These are phyloP conservation scores for Istiophorus platypterus DNA, from an alignment of 2,113 vertebrate species.

Conservation along the genomic window DNA sequence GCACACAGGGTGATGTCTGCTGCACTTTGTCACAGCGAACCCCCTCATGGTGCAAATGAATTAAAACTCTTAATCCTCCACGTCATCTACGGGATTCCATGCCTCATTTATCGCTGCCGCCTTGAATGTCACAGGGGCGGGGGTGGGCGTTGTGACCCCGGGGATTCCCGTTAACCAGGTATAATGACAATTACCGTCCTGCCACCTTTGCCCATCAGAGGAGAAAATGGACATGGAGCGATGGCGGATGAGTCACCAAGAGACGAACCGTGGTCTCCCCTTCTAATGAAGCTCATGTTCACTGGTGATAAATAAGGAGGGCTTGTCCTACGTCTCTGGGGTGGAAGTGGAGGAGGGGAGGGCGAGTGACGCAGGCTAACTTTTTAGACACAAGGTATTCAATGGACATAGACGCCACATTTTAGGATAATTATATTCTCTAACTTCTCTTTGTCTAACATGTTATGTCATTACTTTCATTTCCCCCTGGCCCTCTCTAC, in stretches of 20 bases:
- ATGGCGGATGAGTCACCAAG: slow-evolving; percentile 70
- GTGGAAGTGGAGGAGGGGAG: slow-evolving; percentile 33
- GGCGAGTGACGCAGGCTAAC: slow-evolving; percentile 28
- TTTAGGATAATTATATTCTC: slow-evolving; percentile 22
- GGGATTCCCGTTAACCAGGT: slow-evolving; percentile 70
- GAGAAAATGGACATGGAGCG: slow-evolving; percentile 17
- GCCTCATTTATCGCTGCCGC: slow-evolving; percentile 62
- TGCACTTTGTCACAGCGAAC: slow-evolving; percentile 15
- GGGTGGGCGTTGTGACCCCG: slow-evolving; percentile 51
- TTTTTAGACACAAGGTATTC: not conserved
- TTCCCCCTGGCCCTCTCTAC: slow-evolving; percentile 15
- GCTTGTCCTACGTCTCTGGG: slow-evolving; percentile 37
- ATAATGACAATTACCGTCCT: slow-evolving; percentile 73
- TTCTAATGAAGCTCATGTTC: slow-evolving; percentile 61
- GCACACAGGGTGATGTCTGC: not conserved
- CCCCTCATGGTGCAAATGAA: slow-evolving; percentile 17
- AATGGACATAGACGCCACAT: slow-evolving; percentile 5
- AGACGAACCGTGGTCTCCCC: slow-evolving; percentile 32
- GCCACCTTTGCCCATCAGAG: slow-evolving; percentile 43
- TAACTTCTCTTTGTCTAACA: slow-evolving; percentile 31
- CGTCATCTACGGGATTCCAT: slow-evolving; percentile 61
- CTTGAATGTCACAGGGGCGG: slow-evolving; percentile 70
- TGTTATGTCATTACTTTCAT: slow-evolving; percentile 59
- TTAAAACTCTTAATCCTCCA: slow-evolving; percentile 59
- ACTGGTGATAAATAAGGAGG: slow-evolving; percentile 62